Conservation (phyloP, 2,113 vertebrate genomes). For the Gambusia holbrooki region DNA sequence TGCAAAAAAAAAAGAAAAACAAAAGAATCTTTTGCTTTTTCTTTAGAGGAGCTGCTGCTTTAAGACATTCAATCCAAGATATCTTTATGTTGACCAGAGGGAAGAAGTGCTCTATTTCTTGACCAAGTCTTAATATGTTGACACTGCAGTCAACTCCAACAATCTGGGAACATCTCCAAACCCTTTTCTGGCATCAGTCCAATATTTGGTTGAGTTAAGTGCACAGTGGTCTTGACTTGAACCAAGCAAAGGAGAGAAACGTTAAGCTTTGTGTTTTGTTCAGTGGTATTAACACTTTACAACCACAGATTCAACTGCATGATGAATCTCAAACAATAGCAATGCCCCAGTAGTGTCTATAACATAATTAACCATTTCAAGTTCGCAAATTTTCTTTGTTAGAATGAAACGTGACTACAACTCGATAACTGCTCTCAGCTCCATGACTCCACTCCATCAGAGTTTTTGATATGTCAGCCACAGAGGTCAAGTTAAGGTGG, state of each 20-base stretch:
- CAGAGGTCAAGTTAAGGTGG: too few species aligned
- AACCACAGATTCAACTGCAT: slow-evolving; percentile 3
- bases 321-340: too few species aligned
- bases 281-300: not conserved
- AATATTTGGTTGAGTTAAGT: slow-evolving; percentile 54
- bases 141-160: slow-evolving; percentile 40
- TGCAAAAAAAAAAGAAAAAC: not conserved
- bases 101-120: slow-evolving; percentile 77
- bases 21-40: too few species aligned
- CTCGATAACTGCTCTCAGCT: too few species aligned
- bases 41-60: not conserved
- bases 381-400: too few species aligned
- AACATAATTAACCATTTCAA: too few species aligned
- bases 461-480: too few species aligned
- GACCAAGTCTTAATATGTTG: slow-evolving; percentile 63
- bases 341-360: too few species aligned
- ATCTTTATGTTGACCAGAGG: slow-evolving; percentile 38
- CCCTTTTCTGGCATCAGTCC: slow-evolving; percentile 78
- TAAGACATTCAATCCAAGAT: slow-evolving; percentile 7
- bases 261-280: slow-evolving; percentile 16
- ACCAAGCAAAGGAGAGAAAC: slow-evolving; percentile 52
- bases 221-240: slow-evolving; percentile 39
- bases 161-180: slow-evolving; percentile 82
- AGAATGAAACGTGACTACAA: too few species aligned
- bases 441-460: too few species aligned